These are phyloP conservation scores for Tanytarsus gracilentus DNA, from an alignment of 2,888 invertebrate genomes.

Conservation along the genomic window DNA sequence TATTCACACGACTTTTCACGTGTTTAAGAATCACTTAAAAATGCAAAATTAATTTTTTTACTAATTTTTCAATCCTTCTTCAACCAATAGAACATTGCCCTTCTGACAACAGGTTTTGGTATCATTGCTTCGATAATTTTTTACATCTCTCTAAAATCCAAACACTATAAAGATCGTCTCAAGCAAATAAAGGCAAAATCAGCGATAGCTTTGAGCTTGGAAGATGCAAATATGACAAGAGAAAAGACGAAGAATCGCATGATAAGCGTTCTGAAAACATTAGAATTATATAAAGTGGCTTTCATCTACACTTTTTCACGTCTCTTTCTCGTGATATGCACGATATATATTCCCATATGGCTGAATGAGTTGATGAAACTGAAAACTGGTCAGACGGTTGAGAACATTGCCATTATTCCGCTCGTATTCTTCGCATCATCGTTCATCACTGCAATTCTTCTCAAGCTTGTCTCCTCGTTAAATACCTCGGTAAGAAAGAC, in stretches of 20 bases:
- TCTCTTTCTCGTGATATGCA: constrained; percentile 71
- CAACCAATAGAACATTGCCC: neutral
- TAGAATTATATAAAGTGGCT: constrained; percentile 46
- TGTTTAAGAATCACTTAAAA: no score
- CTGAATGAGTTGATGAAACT: constrained; percentile 57
- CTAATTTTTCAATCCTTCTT: neutral
- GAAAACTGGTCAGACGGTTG: constrained; percentile 49
- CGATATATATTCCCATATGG: constrained; percentile 81
- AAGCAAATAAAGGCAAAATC: no score
- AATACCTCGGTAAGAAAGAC: no score
- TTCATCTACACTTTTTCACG: constrained; percentile 51
- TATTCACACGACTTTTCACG: no score
- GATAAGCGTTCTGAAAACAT: constrained; percentile 36
- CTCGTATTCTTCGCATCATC: constrained; percentile 65
- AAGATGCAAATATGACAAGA: neutral
- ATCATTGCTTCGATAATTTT: constrained; percentile 55
- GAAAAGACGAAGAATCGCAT: neutral
- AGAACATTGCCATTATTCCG: constrained; percentile 64
- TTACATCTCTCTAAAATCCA: constrained; percentile 51
- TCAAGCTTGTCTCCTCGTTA: constrained; percentile 65
- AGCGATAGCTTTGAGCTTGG: constrained; percentile 30
- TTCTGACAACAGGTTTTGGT: constrained; percentile 53
- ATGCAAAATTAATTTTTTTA: neutral
- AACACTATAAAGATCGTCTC: neutral
- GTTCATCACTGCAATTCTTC: constrained; percentile 61